phyloP scores from a whole-genome alignment of 2,797 vertebrate species.

The Prunella strophiata region DNA sequence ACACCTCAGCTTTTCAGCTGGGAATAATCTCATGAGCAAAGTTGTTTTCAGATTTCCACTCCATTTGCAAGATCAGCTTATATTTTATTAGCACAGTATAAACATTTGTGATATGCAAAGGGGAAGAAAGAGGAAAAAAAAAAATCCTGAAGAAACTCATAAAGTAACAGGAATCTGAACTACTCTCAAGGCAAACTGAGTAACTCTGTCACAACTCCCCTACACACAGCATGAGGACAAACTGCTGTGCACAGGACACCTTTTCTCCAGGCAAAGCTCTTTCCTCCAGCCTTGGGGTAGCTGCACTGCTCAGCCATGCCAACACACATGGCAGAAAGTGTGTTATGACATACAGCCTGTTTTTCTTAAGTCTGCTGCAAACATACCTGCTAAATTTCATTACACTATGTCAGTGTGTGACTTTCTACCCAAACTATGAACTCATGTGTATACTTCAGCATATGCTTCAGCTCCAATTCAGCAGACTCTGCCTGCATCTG shows the following conservation, averaged over 20 bases:
- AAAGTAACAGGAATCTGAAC: neutral
- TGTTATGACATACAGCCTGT: neutral
- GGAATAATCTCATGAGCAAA: neutral
- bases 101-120: neutral
- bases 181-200: neutral
- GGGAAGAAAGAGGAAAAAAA: neutral
- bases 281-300: neutral
- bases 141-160: neutral
- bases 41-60: neutral
- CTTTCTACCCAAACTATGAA: neutral
- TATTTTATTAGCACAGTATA: neutral
- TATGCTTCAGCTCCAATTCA: neutral
- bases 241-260: neutral
- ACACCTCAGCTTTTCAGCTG: neutral
- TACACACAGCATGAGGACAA: neutral
- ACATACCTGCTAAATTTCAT: neutral
- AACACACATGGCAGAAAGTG: neutral
- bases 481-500: neutral
- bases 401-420: neutral
- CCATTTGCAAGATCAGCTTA: neutral
- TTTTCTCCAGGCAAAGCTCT: neutral
- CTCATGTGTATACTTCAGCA: neutral
- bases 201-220: fast-evolving
- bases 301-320: neutral
- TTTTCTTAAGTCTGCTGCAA: neutral